Evolutionary conservation across 1,140 invertebrate species (phyloP).

Genomic region (Tetraneura akinire): DNA sequence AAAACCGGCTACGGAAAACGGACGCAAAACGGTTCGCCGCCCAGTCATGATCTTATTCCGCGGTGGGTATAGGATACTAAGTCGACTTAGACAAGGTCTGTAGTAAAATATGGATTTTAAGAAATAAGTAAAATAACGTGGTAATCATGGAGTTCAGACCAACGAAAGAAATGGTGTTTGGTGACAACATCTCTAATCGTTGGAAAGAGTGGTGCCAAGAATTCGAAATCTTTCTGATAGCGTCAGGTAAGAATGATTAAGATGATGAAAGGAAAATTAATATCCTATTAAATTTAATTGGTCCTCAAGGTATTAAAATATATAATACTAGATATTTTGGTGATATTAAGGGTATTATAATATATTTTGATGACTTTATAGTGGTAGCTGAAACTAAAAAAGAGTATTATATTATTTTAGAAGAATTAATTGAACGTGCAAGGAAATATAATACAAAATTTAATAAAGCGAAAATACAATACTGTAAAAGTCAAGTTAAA

Average conservation of each 20-base stretch:
- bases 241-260: background rate
- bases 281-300: constrained; percentile 53
- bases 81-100: no score
- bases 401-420: constrained; percentile 57
- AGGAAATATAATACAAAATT: constrained; percentile 55
- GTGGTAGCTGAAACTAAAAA: constrained; percentile 55
- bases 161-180: no score
- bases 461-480: constrained; percentile 57
- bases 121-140: no score
- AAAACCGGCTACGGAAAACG: no score
- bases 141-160: no score
- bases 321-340: constrained; percentile 55
- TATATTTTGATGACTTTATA: constrained; percentile 49
- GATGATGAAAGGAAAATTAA: constrained; percentile 53
- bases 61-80: no score
- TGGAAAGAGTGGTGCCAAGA: constrained; percentile 26
- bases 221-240: constrained; percentile 13
- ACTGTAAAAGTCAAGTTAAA: constrained; percentile 55
- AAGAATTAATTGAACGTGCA: constrained; percentile 57
- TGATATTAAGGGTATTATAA: constrained; percentile 42
- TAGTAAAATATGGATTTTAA: no score
- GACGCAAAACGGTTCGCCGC: no score
- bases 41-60: no score
- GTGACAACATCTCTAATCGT: no score
- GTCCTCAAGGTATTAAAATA: constrained; percentile 53